Base-by-base conservation (phyloP, 2,888 invertebrate genomes). In the Xestia xanthographa region DNA sequence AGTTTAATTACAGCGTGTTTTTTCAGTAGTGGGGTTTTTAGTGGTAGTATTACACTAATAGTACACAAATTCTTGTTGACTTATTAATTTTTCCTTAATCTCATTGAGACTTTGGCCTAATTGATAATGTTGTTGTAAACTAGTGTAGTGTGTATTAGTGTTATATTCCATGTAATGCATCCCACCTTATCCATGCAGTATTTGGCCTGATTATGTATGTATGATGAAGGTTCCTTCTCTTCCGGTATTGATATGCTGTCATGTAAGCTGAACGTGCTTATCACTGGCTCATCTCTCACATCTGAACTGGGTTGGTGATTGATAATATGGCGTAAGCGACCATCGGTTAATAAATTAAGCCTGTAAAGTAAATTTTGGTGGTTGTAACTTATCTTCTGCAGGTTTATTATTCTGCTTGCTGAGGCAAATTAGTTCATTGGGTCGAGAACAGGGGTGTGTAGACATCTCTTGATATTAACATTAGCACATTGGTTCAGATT, bases 141-240 rank as follows among this genome's bases (percentile, higher is more conserved):
- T 20, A 38, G 5, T 22, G 53, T 20, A 1, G 48, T 48, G 3
- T 56, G 17, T 29, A 60, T 60, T 34, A 34, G 17, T 29, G 14
- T 20, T 53, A 22, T 63, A 17, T 53, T 75, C 14, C 20, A 68
- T 22, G 0, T 3, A 45, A 69, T 41, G 5, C 20, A 14, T 26
- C 92, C 90, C 88, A 98, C 98, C 97, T 98, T 98, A 91, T 98
- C 98, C 90, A 98, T 97, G 90, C 98, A 98, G 92, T 98, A 98
- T 93, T 98, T 97, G 62, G 98, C 98, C 82, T 97, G 97, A 29
- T 97, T 95, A 91, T 98, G 98, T 90, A 98, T 98, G 89, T 98
- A 97, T 79, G 97, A 97, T 5, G 97, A 92, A 71, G 97, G 95
- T 91, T 97, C 95, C 88, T 96, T 95, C 71, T 95, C 95, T 38